Evolutionary conservation across 2,888 invertebrate species (phyloP), one percentile per base, ranked within the genome.

Genomic region (Homarus gammarus): DNA sequence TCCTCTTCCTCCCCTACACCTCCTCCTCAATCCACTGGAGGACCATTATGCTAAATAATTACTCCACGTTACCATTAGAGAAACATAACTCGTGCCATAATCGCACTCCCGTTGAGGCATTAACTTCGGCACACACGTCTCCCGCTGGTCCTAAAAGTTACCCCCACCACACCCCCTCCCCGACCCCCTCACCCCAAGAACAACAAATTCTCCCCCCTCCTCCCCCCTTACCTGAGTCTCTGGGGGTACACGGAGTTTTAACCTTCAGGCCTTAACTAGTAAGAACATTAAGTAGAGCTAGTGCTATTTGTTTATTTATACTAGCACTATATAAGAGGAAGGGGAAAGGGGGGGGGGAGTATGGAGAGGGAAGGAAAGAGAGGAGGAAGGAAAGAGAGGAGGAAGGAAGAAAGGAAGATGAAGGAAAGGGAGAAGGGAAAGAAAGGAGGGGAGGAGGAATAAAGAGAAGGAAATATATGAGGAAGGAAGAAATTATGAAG

Each of bases 21-120:
- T 44, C 12, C 8, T 2, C 38, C 81, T 61, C 31, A n/a, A n/a
- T 44, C 40, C 61, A 44, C 40, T 22, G 8, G 36, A 31, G 68
- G 22, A 31, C 22, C 36, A 44, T 86, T 36, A 40, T 64, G 68
- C 61, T 38, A 49, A 68, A 40, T 86, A 44, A 86, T 68, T 40
- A 78, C 78, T 22, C 27, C 36, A 18, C 68, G 49, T 22, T 68
- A 61, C 78, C 78, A 70, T 70, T 70, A 64, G 6, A 31, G 70
- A 18, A n/a, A 31, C 70, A 33, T 49, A 78, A 77, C 64, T 68
- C 27, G 22, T 8, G 22, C 33, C 22, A 36, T 36, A 78, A 68
- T 68, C 40, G 75, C 84, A 61, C 75, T 56, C 36, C 51, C n/a
- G 61, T 18, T 49, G 40, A 33, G 51, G 27, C 49, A n/a, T 61